Evolutionary conservation across 2,113 vertebrate genomes (phyloP).

Genomic region (Tympanuchus pallidicinctus): DNA sequence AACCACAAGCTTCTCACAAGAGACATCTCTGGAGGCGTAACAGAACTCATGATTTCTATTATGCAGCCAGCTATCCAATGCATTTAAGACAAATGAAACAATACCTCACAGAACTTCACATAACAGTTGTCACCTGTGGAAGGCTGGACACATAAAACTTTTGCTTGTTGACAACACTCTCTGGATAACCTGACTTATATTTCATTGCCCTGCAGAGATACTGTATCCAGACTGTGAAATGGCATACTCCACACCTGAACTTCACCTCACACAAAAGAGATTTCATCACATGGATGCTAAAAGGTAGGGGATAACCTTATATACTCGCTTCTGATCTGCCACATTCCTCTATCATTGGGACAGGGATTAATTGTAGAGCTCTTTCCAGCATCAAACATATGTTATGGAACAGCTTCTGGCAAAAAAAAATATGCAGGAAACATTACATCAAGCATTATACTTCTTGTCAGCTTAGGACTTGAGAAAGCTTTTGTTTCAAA

Average conservation of each 20-base stretch:
- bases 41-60: not conserved
- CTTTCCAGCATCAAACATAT: not conserved
- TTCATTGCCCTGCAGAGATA: not conserved
- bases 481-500: not conserved
- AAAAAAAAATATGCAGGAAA: not conserved
- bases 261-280: not conserved
- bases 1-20: not conserved
- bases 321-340: not conserved
- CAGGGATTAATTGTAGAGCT: not conserved
- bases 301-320: not conserved
- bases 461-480: not conserved
- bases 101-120: not conserved
- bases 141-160: not conserved
- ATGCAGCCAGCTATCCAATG: not conserved
- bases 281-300: not conserved
- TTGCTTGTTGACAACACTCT: not conserved
- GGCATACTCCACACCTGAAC: not conserved
- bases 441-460: not conserved
- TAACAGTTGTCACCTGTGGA: not conserved
- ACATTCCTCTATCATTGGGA: not conserved
- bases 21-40: not conserved
- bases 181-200: not conserved
- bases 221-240: not conserved
- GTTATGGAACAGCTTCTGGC: not conserved
- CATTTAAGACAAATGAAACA: not conserved